These are phyloP conservation scores for Nemotelus nigrinus DNA, from an alignment of 2,888 invertebrate genomes.

Conservation along the genomic window DNA sequence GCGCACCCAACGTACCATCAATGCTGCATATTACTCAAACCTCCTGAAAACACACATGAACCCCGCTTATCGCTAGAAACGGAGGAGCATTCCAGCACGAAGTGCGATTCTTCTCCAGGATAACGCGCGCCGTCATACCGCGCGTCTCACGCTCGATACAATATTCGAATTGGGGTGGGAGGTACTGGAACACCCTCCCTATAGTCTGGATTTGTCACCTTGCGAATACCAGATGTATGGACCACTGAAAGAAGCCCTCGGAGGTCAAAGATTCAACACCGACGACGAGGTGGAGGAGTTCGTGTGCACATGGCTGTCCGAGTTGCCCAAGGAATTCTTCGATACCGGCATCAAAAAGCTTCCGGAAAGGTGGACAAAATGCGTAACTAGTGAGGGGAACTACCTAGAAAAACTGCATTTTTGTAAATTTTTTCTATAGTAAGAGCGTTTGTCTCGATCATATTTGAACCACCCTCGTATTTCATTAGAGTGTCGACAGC, in stretches of 20 bases:
- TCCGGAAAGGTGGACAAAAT: too few species aligned
- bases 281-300: too few species aligned
- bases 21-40: slow-evolving; percentile 25
- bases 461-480: too few species aligned
- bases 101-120: slow-evolving; percentile 26
- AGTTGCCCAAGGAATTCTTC: too few species aligned
- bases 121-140: slow-evolving; percentile 33
- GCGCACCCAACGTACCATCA: slow-evolving; percentile 26
- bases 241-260: background rate
- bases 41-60: slow-evolving; percentile 21
- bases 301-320: too few species aligned
- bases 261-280: too few species aligned
- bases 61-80: background rate
- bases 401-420: background rate
- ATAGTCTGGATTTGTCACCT: slow-evolving; percentile 19
- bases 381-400: too few species aligned
- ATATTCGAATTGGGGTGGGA: slow-evolving; percentile 24
- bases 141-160: slow-evolving; percentile 37
- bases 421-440: background rate
- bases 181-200: slow-evolving; percentile 27
- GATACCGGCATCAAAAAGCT: too few species aligned
- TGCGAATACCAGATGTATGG: slow-evolving; percentile 24
- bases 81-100: slow-evolving; percentile 18
- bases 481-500: too few species aligned
- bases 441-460: background rate